These are phyloP conservation scores for Incurvaria masculella DNA, from an alignment of 2,888 invertebrate genomes.

Conservation along the genomic window DNA sequence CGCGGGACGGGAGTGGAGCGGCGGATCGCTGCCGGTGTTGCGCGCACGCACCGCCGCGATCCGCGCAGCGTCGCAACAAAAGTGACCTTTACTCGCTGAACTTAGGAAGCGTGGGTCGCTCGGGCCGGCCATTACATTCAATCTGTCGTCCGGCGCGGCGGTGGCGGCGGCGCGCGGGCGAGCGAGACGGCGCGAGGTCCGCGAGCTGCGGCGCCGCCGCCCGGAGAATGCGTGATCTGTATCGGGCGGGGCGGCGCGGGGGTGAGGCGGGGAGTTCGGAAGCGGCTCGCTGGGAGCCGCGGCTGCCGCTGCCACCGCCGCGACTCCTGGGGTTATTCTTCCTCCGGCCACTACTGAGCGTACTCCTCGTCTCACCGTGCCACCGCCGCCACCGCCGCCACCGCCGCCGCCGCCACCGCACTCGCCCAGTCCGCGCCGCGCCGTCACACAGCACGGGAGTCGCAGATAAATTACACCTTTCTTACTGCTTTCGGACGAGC, in stretches of 20 bases:
- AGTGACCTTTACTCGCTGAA: constrained; percentile 55
- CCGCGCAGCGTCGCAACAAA: constrained; percentile 40
- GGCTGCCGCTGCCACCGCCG: constrained; percentile 33
- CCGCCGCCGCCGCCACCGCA: constrained; percentile 60
- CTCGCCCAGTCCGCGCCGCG: constrained; percentile 57
- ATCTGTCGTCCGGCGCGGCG: constrained; percentile 39
- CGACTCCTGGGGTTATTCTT: constrained; percentile 60
- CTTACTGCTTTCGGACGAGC: constrained; percentile 50
- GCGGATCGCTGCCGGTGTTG: constrained; percentile 39
- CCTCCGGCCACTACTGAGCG: constrained; percentile 58
- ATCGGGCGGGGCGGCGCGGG: constrained; percentile 49
- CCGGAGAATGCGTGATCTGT: constrained; percentile 58
- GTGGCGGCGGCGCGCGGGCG: constrained; percentile 30
- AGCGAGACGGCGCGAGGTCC: constrained; percentile 37
- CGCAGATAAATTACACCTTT: constrained; percentile 60
- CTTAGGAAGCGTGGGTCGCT: constrained; percentile 53
- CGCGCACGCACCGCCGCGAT: constrained; percentile 46
- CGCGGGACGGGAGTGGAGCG: neutral
- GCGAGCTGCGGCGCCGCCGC: constrained; percentile 49
- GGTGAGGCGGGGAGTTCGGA: constrained; percentile 42
- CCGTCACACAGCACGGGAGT: constrained; percentile 51
- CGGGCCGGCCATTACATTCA: constrained; percentile 38
- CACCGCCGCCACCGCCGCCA: constrained; percentile 39
- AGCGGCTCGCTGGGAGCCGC: constrained; percentile 43
- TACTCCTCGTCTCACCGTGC: constrained; percentile 26